Percentiles rank a stretch among this genome's conserved stretches.
Conservation (phyloP, 2,797 vertebrate species). For the Threskiornis aethiopicus region DNA sequence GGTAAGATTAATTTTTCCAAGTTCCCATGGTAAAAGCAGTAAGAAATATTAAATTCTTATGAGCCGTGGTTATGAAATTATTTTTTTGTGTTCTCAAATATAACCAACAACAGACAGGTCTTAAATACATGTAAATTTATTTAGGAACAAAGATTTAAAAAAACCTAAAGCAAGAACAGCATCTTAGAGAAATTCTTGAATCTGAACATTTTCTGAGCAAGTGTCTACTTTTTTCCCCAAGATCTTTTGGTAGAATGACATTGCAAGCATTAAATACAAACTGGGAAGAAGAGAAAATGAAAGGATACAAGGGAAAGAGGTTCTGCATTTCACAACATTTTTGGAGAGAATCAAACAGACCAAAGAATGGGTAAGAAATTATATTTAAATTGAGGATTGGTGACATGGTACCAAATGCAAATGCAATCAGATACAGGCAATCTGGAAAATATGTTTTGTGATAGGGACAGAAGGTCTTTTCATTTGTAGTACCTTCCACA, state of each 20-base stretch:
- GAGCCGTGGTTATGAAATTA: not conserved
- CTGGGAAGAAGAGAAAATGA: not conserved
- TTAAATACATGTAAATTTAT: not conserved
- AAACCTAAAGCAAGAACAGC: not conserved
- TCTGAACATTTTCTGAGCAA: not conserved
- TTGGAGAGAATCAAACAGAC: not conserved
- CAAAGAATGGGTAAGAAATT: not conserved
- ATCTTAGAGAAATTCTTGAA: not conserved
- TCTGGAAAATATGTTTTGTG: not conserved
- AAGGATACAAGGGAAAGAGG: not conserved
- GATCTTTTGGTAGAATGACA: not conserved
- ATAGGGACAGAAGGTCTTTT: not conserved
- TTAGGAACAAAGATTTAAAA: not conserved
- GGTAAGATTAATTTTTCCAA: not conserved
- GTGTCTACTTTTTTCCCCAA: not conserved
- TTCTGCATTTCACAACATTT: not conserved
- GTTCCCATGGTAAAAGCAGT: not conserved
- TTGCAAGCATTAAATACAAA: not conserved
- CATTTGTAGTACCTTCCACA: not conserved
- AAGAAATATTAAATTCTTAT: not conserved
- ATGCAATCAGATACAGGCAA: not conserved
- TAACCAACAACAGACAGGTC: not conserved
- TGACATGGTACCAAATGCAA: not conserved
- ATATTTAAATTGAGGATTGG: not conserved
- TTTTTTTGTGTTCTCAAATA: not conserved